Evolutionary conservation across 1,140 invertebrate genomes (phyloP).

Genomic region (Cotesia vestalis): DNA sequence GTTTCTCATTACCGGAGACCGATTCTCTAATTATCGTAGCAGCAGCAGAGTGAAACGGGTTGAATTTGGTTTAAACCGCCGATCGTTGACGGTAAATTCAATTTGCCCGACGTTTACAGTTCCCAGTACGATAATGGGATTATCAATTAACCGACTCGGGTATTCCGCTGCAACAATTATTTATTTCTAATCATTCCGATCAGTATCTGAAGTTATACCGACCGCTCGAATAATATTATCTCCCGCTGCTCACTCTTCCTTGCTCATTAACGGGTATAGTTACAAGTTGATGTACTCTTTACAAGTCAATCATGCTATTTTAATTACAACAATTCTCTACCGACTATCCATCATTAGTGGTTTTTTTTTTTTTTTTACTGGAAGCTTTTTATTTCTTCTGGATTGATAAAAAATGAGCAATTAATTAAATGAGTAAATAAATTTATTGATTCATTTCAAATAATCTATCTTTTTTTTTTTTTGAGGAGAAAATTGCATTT

Average conservation of each 20-base stretch:
- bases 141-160: slow-evolving; percentile 45
- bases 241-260: no score
- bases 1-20: slow-evolving; percentile 23
- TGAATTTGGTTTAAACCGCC: slow-evolving; percentile 42
- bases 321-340: no score
- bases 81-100: slow-evolving; percentile 44
- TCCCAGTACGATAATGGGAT: slow-evolving; percentile 44
- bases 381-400: no score
- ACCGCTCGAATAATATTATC: neutral
- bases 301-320: no score
- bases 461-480: no score
- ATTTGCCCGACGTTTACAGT: slow-evolving; percentile 46
- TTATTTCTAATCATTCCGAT: slow-evolving; percentile 38
- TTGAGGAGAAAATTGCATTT: no score
- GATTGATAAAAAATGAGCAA: no score
- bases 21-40: slow-evolving; percentile 40
- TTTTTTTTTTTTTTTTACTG: no score
- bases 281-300: neutral
- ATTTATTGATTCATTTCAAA: no score
- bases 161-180: slow-evolving; percentile 34
- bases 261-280: no score
- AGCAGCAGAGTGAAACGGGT: slow-evolving; percentile 35
- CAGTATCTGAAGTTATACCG: slow-evolving; percentile 4
- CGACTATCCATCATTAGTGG: no score
- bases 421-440: no score